Conservation (phyloP, 1,140 invertebrate species). For the Ceratosolen fusciceps region DNA sequence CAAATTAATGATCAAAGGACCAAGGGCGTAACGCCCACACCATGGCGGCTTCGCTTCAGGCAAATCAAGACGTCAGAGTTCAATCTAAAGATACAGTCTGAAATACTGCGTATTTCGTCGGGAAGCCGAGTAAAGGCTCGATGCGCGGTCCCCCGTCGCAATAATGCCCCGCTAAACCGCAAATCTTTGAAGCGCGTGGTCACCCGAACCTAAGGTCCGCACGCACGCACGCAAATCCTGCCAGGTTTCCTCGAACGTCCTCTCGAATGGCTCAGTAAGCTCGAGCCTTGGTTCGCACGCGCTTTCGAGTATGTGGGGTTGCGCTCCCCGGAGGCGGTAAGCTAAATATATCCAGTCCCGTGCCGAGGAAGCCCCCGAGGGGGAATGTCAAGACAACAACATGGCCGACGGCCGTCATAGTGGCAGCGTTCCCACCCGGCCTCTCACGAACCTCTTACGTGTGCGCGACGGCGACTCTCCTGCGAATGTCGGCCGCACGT, state of each 20-base stretch:
- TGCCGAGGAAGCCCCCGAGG: conserved; percentile 66
- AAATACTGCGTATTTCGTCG: no score
- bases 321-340: conserved; percentile 69
- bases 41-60: no score
- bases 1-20: background rate
- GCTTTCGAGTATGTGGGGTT: conserved; percentile 44
- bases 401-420: conserved; percentile 73
- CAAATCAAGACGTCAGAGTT: no score
- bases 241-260: conserved; percentile 61
- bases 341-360: conserved; percentile 72
- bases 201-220: background rate
- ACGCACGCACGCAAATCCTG: conserved; percentile 22
- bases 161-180: no score
- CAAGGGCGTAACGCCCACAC: no score
- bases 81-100: no score
- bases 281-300: conserved; percentile 53
- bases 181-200: background rate
- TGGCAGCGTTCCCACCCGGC: conserved; percentile 60
- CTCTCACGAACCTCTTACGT: background rate
- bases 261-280: background rate
- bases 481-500: background rate
- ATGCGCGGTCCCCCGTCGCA: no score
- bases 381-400: conserved; percentile 73
- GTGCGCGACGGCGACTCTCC: background rate
- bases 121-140: no score